A percentile compares a stretch with the other conserved stretches of the same genome.
phyloP scores from a whole-genome alignment of 2,797 vertebrate genomes.

The Onychomys torridus region DNA sequence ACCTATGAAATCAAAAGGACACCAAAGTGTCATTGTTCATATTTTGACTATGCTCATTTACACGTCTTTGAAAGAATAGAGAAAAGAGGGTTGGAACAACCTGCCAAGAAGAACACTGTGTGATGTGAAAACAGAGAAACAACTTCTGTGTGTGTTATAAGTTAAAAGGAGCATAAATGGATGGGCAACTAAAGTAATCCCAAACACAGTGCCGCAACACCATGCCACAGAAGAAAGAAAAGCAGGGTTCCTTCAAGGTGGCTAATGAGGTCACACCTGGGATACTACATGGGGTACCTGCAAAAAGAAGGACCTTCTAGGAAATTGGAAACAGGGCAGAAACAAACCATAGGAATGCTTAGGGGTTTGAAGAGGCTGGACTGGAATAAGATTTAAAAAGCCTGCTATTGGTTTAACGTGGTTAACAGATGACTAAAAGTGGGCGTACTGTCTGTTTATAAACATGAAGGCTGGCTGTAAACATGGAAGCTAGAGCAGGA shows the following conservation, averaged over 20 bases:
- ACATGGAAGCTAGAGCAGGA: slow-evolving; percentile 54
- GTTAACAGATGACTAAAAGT: slow-evolving; percentile 76
- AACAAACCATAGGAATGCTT: slow-evolving; percentile 56
- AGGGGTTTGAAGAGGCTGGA: slow-evolving; percentile 30
- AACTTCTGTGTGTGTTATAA: not conserved
- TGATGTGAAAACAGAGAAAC: slow-evolving; percentile 42
- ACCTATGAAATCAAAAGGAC: slow-evolving; percentile 11
- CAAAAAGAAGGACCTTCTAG: slow-evolving; percentile 48
- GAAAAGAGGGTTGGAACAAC: not conserved
- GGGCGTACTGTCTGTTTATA: slow-evolving; percentile 78
- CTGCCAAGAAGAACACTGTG: slow-evolving; percentile 1
- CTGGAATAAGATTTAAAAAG: slow-evolving; percentile 67
- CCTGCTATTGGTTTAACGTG: slow-evolving; percentile 57
- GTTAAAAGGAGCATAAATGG: slow-evolving; percentile 19
- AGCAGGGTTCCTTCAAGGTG: not conserved
- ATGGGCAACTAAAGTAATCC: not conserved
- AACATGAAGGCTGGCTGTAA: slow-evolving; percentile 74
- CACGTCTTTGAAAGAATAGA: not conserved
- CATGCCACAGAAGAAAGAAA: not conserved
- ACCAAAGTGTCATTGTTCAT: not conserved
- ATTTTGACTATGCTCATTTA: not conserved
- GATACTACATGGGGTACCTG: not conserved
- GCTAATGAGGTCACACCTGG: slow-evolving; percentile 60
- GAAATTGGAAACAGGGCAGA: slow-evolving; percentile 62
- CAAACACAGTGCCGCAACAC: not conserved